Conservation (phyloP, 2,113 vertebrate species). For the Planiliza haematocheilus region DNA sequence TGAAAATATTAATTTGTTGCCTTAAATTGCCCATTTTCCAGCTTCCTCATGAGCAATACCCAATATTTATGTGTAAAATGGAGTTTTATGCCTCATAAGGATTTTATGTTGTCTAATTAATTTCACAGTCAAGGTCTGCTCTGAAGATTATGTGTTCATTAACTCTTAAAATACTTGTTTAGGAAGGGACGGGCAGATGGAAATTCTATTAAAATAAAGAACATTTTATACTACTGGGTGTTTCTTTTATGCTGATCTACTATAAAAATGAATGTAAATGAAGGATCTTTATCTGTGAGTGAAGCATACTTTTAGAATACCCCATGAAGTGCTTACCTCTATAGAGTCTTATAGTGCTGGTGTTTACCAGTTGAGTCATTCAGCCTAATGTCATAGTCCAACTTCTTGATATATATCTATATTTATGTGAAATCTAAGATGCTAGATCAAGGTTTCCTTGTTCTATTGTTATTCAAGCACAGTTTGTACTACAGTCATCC, state of each 20-base stretch:
- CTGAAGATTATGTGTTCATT: conserved; percentile 79
- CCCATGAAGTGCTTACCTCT: conserved; percentile 1
- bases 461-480: conserved; percentile 1
- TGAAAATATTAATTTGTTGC: conserved; percentile 68
- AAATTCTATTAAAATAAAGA: conserved; percentile 82
- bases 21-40: conserved; percentile 58
- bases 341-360: background rate
- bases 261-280: conserved; percentile 24
- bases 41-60: conserved; percentile 64
- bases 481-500: background rate
- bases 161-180: conserved; percentile 74
- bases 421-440: no score
- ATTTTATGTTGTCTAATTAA: conserved; percentile 69
- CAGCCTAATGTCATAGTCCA: no score
- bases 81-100: conserved; percentile 61
- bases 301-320: conserved; percentile 16
- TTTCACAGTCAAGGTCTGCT: conserved; percentile 72
- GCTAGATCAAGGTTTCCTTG: background rate
- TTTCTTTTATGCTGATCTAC: conserved; percentile 54
- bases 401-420: no score
- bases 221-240: conserved; percentile 71
- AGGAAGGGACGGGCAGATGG: conserved; percentile 67
- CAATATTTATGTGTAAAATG: conserved; percentile 58
- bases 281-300: conserved; percentile 7
- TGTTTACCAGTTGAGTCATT: background rate